Base-by-base conservation (phyloP, 2,888 invertebrate species). In the Oxycera nigricornis region DNA sequence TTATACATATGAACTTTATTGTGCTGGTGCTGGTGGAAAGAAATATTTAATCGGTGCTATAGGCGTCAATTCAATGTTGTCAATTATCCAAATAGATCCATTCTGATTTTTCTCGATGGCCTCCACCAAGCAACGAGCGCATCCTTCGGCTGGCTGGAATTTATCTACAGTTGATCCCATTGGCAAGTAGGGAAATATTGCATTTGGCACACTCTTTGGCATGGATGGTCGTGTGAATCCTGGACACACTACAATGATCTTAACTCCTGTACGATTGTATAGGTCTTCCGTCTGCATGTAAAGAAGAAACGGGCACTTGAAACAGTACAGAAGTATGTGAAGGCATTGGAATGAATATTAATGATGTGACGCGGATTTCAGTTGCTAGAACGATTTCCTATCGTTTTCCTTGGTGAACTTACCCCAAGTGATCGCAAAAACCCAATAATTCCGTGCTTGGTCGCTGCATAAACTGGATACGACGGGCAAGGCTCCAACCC, bases 401-500 rank as follows among this genome's bases (percentile, higher is more conserved):
- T n/a, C n/a, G n/a, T n/a, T n/a, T n/a, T n/a, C n/a, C n/a, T n/a
- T n/a, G n/a, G n/a, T n/a, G 11, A 39, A 52, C 70, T 55, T 20
- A 70, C 80, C 52, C 79, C 77, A 22, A 81, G 67, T 26, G 75
- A 75, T 9, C 78, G 77, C 39, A 78, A 79, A 76, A 81, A 81
- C 67, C 80, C 80, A n/a, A 81, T 72, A 24, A 81, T 79, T 9
- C 81, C 81, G 4, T 77, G 76, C 62, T 81, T 81, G 41, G 78
- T 74, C 1, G 79, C 81, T 39, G 77, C 72, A 78, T 81, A 81
- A 1, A 81, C 78, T 3, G 81, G 81, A 22, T 79, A 28, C 1
- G 57, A 62, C 2, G 75, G 55, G 4, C 55, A 2, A 61, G 74
- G 77, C 4, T 52, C 4, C 0, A 81, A 20, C 1, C 78, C 80